Evolutionary conservation across 2,113 vertebrate genomes (phyloP).

Genomic region (Rallus limicola): DNA sequence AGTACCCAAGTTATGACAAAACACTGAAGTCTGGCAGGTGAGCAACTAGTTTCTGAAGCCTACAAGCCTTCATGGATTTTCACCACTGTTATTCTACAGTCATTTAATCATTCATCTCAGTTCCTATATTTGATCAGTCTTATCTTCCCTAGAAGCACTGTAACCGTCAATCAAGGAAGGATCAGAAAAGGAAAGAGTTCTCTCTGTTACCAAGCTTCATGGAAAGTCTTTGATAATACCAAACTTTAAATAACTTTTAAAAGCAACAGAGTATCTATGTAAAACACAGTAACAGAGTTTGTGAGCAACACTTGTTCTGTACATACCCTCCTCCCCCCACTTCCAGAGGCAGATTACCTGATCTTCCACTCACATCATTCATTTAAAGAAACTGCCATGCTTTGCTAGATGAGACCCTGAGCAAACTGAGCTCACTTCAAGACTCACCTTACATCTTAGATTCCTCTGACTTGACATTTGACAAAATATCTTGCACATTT

Average conservation of each 20-base stretch:
- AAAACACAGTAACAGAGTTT: not conserved
- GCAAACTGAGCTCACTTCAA: not conserved
- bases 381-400: not conserved
- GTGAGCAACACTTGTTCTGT: not conserved
- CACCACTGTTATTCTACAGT: not conserved
- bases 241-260: not conserved
- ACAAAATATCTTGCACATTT: not conserved
- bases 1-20: not conserved
- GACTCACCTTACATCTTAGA: not conserved
- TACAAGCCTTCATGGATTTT: not conserved
- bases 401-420: not conserved
- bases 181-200: not conserved
- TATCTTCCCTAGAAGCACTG: not conserved
- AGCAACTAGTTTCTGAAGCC: not conserved
- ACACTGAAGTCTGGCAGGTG: not conserved
- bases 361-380: not conserved
- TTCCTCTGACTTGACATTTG: not conserved
- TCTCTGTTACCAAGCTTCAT: not conserved
- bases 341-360: not conserved
- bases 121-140: not conserved
- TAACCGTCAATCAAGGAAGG: not conserved
- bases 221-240: not conserved
- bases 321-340: not conserved
- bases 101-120: not conserved
- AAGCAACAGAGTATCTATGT: not conserved